These are phyloP conservation scores for Malacoraja senta DNA, from an alignment of 2,797 vertebrate species.

Conservation along the genomic window DNA sequence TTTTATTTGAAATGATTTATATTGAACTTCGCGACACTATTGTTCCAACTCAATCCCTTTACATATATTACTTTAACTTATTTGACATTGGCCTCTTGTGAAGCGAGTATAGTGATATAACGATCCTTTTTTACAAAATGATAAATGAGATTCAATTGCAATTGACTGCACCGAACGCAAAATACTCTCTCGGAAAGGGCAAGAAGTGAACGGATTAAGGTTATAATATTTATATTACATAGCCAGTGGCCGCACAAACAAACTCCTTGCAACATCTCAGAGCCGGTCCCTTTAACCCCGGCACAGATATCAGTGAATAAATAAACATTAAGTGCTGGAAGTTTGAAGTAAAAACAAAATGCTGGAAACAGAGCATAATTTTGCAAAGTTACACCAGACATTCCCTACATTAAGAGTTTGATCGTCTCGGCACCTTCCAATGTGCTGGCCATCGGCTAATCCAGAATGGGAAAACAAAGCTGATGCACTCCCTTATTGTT, in stretches of 20 bases:
- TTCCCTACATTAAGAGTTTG: background rate
- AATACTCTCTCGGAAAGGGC: too few species aligned
- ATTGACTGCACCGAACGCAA: too few species aligned
- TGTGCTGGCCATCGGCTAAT: background rate
- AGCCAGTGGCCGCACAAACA: too few species aligned
- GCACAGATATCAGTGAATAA: too few species aligned
- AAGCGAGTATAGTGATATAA: background rate
- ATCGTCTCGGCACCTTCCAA: background rate
- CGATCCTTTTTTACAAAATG: too few species aligned
- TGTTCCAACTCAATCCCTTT: background rate
- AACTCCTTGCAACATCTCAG: too few species aligned
- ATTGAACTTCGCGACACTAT: background rate
- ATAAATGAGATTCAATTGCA: background rate
- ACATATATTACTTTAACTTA: background rate
- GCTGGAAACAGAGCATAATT: background rate
- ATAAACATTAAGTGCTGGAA: too few species aligned
- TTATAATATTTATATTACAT: too few species aligned
- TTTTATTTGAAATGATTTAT: background rate
- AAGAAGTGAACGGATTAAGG: too few species aligned
- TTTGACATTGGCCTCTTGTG: background rate
- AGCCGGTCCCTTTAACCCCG: too few species aligned
- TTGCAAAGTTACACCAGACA: background rate
- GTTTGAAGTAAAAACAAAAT: too few species aligned
- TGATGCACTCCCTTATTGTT: background rate
- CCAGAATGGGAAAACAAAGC: background rate